phyloP scores from a whole-genome alignment of 2,888 invertebrate species.

The Lutraria lutraria region DNA sequence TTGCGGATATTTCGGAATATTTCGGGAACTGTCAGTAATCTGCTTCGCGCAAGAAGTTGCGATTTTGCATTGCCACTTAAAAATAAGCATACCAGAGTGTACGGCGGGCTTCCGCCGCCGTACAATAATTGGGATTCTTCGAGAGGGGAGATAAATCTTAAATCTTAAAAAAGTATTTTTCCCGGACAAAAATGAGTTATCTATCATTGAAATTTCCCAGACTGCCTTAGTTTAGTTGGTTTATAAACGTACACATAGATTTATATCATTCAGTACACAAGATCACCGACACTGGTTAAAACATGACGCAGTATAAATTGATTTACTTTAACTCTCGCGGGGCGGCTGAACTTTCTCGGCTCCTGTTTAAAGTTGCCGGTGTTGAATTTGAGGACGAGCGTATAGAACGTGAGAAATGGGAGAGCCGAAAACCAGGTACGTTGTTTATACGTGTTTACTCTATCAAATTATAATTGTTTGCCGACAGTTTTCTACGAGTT shows the following conservation, averaged over 20 bases:
- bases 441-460: background rate
- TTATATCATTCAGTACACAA: background rate
- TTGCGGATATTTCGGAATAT: too few species aligned
- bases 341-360: constrained; percentile 39
- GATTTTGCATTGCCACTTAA: too few species aligned
- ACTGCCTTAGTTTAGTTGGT: too few species aligned
- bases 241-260: too few species aligned
- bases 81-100: too few species aligned
- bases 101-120: too few species aligned
- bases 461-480: background rate
- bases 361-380: constrained; percentile 29
- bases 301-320: constrained; percentile 33
- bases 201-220: background rate
- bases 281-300: background rate
- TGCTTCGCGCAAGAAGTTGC: too few species aligned
- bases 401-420: constrained; percentile 32
- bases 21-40: too few species aligned
- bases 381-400: constrained; percentile 49
- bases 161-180: too few species aligned
- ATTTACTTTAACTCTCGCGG: constrained; percentile 43
- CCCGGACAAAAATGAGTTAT: background rate
- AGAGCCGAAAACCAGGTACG: constrained; percentile 38
- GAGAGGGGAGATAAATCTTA: too few species aligned
- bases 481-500: too few species aligned
- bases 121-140: too few species aligned